Base-by-base conservation (phyloP, 2,888 invertebrate genomes). In the Lordiphosa fenestrarum region DNA sequence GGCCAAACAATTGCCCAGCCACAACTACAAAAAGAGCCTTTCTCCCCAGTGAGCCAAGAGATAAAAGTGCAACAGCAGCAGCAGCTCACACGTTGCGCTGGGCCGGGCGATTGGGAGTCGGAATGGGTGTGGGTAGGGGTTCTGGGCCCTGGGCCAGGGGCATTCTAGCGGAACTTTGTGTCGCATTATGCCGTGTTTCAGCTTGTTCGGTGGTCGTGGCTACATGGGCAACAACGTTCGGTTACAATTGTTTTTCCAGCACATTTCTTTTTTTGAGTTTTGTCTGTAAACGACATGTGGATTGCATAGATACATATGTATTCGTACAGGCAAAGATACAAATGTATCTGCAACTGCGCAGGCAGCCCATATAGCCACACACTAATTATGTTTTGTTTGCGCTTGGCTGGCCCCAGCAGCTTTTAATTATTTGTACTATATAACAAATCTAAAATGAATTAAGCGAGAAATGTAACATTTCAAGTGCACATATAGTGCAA, bases 101-200 rank as follows among this genome's bases (percentile, higher is more conserved):
- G 42, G 46, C 35, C n/a, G 25, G 21, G 40, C 36, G 33, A 54
- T 36, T 57, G 51, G 41, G 61, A 53, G 47, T 60, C 69, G 65
- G 69, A 53, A 55, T 60, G 59, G 13, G 53, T 15, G 41, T 55
- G 50, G 54, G 46, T 6, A 15, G 13, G 33, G 25, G 48, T 35
- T 38, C 13, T 19, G 23, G 13, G 58, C 54, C 52, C 44, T 73
- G 68, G 61, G 75, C 49, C 46, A 53, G 71, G 76, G 64, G 57
- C 82, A 78, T 61, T 78, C 78, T 77, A 78, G 78, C 78, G 78
- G 82, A 78, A 78, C 78, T 73, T 63, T 81, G 70, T 78, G 82
- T 78, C 82, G 73, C 81, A 77, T 72, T 77, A 76, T 81, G 82
- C 69, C 69, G 60, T 69, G 70, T 77, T 64, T 64, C 37, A 49